phyloP scores from a whole-genome alignment of 1,140 invertebrate species.

The Tyrophagus putrescentiae region DNA sequence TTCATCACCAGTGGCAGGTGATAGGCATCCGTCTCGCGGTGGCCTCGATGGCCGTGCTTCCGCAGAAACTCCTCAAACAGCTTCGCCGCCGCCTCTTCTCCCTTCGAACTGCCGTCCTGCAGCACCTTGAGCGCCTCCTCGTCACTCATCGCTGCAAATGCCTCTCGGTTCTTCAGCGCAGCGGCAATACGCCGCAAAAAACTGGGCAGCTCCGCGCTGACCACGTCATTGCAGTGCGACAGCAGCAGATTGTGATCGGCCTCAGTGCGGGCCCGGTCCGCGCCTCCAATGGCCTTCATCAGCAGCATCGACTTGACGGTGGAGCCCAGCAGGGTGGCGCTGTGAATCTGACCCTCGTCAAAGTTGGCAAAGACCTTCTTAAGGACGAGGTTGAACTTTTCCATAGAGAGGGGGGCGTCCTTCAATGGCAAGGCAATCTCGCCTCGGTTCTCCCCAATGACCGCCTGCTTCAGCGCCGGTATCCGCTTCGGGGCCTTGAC shows the following conservation, averaged over 20 bases:
- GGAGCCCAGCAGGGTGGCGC: too few relatives aligned
- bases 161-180: neutral
- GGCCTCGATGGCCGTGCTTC: conserved; percentile 52
- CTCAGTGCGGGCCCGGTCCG: conserved; percentile 33
- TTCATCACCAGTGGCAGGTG: conserved; percentile 50
- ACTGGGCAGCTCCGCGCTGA: conserved; percentile 50
- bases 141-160: neutral
- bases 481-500: neutral
- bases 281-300: neutral
- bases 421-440: neutral
- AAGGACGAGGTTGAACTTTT: too few relatives aligned
- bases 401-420: neutral
- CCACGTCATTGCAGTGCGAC: conserved; percentile 46
- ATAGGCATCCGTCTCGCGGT: conserved; percentile 55
- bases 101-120: neutral
- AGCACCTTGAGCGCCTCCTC: conserved; percentile 1
- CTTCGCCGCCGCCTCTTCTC: conserved; percentile 33
- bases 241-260: conserved; percentile 47
- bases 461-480: neutral
- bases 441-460: neutral
- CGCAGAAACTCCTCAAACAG: conserved; percentile 46
- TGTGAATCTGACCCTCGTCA: too few relatives aligned
- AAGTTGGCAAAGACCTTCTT: too few relatives aligned
- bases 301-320: neutral
- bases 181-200: conserved; percentile 19